Conservation (phyloP, 2,113 vertebrate genomes). For the Zosterops hypoxanthus region DNA sequence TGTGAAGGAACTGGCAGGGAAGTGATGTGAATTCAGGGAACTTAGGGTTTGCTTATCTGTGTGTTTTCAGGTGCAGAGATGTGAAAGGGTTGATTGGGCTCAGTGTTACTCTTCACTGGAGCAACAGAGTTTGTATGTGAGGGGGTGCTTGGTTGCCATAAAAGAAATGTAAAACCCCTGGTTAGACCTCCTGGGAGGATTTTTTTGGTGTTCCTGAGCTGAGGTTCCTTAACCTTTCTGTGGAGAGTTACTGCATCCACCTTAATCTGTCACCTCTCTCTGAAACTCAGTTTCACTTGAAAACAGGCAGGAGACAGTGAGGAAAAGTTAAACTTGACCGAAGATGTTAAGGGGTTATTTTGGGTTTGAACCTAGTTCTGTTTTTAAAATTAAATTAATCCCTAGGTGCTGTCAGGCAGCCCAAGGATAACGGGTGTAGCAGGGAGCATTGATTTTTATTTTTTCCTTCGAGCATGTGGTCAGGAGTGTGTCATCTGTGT, state of each 20-base stretch:
- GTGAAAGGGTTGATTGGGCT: not conserved
- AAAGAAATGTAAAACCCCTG: not conserved
- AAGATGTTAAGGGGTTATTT: constrained; percentile 1
- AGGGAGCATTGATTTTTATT: not conserved
- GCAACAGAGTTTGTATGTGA: not conserved
- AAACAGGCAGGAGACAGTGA: not conserved
- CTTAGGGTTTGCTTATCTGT: not conserved
- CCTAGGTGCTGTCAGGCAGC: not conserved
- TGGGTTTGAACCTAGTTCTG: not conserved
- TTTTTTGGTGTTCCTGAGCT: not conserved
- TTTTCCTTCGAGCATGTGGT: not conserved
- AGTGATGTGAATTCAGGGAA: not conserved
- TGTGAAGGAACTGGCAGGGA: constrained; percentile 44
- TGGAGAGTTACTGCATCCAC: not conserved
- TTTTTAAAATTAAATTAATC: constrained; percentile 31
- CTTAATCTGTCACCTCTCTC: not conserved
- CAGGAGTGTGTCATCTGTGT: not conserved
- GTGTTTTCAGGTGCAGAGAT: constrained; percentile 44
- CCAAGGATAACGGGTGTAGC: not conserved
- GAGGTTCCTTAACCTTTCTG: not conserved
- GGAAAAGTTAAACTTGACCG: not conserved
- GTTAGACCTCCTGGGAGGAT: not conserved
- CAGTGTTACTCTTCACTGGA: not conserved
- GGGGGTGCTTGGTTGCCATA: not conserved
- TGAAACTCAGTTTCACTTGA: not conserved